Evolutionary conservation across 2,797 vertebrate species (phyloP).

Genomic region (Catharus ustulatus): DNA sequence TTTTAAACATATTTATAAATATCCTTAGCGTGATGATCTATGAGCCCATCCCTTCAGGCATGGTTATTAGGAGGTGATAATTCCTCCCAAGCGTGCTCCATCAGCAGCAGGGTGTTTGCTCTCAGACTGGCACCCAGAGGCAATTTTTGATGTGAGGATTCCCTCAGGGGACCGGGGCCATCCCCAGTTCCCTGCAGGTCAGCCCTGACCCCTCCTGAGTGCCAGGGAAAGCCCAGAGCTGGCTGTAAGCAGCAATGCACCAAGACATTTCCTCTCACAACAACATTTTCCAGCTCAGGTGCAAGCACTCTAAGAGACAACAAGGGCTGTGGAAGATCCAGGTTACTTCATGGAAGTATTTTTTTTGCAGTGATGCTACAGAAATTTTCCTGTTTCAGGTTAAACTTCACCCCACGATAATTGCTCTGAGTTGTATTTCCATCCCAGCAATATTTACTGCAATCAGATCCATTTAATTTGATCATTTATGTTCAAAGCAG

Average conservation of each 20-base stretch:
- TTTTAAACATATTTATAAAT: not conserved
- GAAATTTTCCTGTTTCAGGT: not conserved
- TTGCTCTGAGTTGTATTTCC: slow-evolving; percentile 1
- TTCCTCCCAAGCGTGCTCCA: not conserved
- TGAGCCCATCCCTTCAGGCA: not conserved
- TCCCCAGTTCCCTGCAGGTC: not conserved
- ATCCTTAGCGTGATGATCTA: not conserved
- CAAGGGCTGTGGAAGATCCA: not conserved
- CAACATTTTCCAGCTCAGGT: not conserved
- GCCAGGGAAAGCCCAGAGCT: not conserved
- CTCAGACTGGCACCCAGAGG: not conserved
- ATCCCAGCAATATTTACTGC: slow-evolving; percentile 7
- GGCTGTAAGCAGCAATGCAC: not conserved
- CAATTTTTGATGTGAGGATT: not conserved
- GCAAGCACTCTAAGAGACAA: not conserved
- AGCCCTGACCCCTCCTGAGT: not conserved
- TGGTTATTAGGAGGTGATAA: not conserved
- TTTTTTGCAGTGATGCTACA: not conserved
- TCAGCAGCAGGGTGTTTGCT: not conserved
- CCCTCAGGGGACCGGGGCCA: not conserved
- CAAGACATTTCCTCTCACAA: not conserved
- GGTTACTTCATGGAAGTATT: not conserved
- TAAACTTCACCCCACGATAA: not conserved
- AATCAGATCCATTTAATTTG: slow-evolving; percentile 18
- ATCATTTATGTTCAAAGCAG: slow-evolving; percentile 31